These are phyloP conservation scores for Periplaneta americana DNA, from an alignment of 1,140 invertebrate species.

Conservation along the genomic window DNA sequence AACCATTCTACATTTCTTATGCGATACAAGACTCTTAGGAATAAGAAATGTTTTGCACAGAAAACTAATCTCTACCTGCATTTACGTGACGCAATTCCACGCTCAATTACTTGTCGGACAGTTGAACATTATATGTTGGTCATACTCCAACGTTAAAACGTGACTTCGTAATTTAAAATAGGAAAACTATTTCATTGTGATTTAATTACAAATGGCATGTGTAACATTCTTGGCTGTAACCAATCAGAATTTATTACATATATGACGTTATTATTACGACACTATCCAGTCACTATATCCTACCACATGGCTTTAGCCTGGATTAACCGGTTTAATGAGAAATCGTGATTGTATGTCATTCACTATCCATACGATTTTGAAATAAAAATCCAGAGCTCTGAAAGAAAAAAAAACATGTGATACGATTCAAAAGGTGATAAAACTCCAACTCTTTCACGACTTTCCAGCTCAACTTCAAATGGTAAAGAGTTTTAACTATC, in stretches of 20 bases:
- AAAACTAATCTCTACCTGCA: too few species aligned
- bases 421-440: too few species aligned
- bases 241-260: neutral
- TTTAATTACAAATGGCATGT: neutral
- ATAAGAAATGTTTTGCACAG: too few species aligned
- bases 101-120: too few species aligned
- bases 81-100: too few species aligned
- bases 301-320: neutral
- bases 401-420: neutral
- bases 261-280: neutral
- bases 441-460: too few species aligned
- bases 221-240: neutral
- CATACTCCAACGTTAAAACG: too few species aligned
- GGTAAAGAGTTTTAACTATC: too few species aligned
- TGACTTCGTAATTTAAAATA: neutral
- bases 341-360: neutral
- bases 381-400: neutral
- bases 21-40: too few species aligned
- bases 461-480: too few species aligned
- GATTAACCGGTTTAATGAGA: neutral
- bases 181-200: neutral
- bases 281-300: neutral
- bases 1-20: too few species aligned
- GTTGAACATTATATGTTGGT: too few species aligned
- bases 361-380: neutral